Percentiles rank a stretch among this genome's conserved stretches.
Evolutionary conservation across 2,797 vertebrate species (phyloP).

Genomic region (Pempheris klunzingeri): DNA sequence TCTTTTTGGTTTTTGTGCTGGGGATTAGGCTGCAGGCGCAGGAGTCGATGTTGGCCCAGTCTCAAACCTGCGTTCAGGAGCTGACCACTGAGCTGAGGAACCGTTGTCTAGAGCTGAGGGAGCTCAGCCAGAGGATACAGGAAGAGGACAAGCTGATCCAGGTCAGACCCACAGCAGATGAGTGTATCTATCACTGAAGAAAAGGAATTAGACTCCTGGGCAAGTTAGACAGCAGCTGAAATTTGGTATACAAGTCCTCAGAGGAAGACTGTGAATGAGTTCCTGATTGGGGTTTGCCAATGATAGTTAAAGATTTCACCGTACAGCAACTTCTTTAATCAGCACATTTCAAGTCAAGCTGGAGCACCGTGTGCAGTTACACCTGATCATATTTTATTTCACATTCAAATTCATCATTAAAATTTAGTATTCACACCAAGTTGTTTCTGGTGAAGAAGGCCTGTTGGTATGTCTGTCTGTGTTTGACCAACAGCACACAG

Average conservation of each 20-base stretch:
- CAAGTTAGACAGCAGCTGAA: neutral
- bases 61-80: conserved; percentile 86
- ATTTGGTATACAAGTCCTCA: neutral
- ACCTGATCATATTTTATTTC: no score
- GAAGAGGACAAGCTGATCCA: conserved; percentile 82
- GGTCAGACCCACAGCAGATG: conserved; percentile 59
- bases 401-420: no score
- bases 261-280: neutral
- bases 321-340: neutral
- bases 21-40: conserved; percentile 75
- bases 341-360: neutral
- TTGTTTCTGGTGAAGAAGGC: neutral
- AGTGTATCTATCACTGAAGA: neutral
- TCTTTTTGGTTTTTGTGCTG: neutral
- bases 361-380: no score
- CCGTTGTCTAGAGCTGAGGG: conserved; percentile 84
- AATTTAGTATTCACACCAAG: no score
- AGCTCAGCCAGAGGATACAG: conserved; percentile 65
- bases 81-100: conserved; percentile 85
- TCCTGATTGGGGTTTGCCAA: neutral
- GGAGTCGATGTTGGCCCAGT: conserved; percentile 78
- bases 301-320: neutral
- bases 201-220: neutral
- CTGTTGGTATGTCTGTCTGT: neutral
- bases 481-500: neutral